Percentiles rank a stretch among this genome's conserved stretches.
Conservation (phyloP, 2,888 invertebrate genomes). For the Microchrysa polita region DNA sequence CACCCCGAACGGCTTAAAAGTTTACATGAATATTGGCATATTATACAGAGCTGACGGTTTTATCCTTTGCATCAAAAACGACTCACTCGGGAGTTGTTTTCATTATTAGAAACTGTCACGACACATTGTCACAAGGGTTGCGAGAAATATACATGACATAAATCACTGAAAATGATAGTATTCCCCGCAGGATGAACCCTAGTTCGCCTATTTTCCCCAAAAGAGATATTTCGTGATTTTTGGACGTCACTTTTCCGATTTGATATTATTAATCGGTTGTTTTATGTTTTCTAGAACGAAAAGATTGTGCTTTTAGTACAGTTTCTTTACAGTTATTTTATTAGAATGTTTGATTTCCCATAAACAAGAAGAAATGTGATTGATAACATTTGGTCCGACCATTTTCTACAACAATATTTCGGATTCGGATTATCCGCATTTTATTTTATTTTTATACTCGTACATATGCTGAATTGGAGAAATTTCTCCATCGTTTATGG, state of each 20-base stretch:
- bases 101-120: constrained; percentile 58
- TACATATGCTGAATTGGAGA: neutral
- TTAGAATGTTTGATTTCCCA: no score
- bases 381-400: no score
- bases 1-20: neutral
- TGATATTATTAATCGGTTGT: neutral
- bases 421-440: neutral
- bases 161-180: constrained; percentile 24
- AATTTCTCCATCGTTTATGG: neutral
- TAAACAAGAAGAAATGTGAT: no score
- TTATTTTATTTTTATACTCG: neutral
- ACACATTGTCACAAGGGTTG: constrained; percentile 43
- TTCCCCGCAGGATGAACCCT: neutral
- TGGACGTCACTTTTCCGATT: neutral
- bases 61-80: constrained; percentile 34
- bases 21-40: constrained; percentile 15
- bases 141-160: constrained; percentile 1
- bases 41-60: neutral
- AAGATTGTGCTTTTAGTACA: neutral
- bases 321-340: no score
- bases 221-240: neutral
- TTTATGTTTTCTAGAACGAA: neutral
- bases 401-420: neutral
- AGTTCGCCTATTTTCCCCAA: neutral
- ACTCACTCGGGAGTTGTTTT: constrained; percentile 53